These are phyloP conservation scores for Macrobrachium rosenbergii DNA, from an alignment of 1,140 invertebrate species.

Conservation along the genomic window DNA sequence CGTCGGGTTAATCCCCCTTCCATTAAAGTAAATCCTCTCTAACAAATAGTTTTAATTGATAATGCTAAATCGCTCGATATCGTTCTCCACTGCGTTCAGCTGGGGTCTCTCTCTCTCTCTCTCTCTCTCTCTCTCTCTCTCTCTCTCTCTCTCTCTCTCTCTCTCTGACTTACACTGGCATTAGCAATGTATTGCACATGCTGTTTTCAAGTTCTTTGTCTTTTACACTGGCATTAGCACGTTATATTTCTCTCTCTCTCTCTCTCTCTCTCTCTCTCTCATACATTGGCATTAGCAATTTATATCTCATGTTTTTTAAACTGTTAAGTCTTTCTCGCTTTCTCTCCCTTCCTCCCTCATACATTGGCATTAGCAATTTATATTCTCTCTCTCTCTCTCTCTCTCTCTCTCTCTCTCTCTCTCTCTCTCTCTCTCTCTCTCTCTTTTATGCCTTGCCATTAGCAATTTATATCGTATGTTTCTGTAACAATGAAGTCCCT, in stretches of 20 bases:
- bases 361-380: background rate
- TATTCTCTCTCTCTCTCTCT: background rate
- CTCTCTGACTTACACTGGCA: background rate
- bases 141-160: slow-evolving; percentile 39
- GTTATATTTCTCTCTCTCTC: slow-evolving; percentile 29
- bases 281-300: background rate
- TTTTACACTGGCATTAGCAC: no score
- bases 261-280: background rate
- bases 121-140: no score
- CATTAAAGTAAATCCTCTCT: no score
- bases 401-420: background rate
- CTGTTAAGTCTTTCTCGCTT: background rate
- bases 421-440: background rate
- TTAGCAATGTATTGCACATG: background rate
- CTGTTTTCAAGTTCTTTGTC: no score
- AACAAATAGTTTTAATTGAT: no score
- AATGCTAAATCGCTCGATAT: no score
- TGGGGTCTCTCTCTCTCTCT: no score
- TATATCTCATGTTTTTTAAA: background rate
- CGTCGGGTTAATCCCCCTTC: no score
- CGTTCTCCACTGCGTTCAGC: no score
- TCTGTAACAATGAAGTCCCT: background rate
- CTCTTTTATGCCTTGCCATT: background rate
- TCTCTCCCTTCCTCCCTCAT: background rate
- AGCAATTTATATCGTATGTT: background rate